phyloP scores from a whole-genome alignment of 2,888 invertebrate genomes.

The Cremastobaeus sp. region DNA sequence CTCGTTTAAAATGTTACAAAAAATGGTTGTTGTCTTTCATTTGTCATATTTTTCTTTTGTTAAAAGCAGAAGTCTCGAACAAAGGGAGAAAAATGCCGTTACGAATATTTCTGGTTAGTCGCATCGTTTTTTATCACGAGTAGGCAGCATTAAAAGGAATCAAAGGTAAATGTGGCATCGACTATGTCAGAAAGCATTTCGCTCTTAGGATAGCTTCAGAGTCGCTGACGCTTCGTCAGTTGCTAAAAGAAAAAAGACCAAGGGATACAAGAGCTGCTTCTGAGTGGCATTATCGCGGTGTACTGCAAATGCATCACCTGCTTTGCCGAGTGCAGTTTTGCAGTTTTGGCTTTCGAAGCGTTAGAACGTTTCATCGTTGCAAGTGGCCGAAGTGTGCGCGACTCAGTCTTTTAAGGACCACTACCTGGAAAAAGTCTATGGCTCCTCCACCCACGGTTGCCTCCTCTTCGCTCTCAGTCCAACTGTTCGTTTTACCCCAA shows the following conservation, averaged over 20 bases:
- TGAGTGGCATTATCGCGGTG: conserved; percentile 70
- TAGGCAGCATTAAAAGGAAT: no score
- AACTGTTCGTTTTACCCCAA: conserved; percentile 48
- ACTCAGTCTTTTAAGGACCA: conserved; percentile 60
- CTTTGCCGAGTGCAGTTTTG: conserved; percentile 58
- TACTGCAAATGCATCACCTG: conserved; percentile 61
- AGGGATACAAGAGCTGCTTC: conserved; percentile 58
- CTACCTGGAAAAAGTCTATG: conserved; percentile 55
- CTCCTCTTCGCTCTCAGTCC: conserved; percentile 37
- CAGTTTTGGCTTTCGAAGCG: conserved; percentile 62
- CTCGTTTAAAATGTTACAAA: no score
- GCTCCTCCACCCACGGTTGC: conserved; percentile 21
- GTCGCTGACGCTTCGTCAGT: conserved; percentile 69
- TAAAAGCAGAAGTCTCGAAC: no score
- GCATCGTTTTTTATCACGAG: no score
- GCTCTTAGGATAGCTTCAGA: conserved; percentile 53
- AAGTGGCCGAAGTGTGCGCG: conserved; percentile 56
- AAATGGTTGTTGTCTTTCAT: no score
- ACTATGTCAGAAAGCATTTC: conserved; percentile 47
- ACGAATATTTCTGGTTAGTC: no score
- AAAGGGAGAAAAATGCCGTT: no score
- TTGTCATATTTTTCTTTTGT: no score
- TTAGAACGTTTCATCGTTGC: conserved; percentile 59
- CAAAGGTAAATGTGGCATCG: no score
- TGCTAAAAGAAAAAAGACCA: conserved; percentile 64